A percentile compares a stretch with the other conserved stretches of the same genome.
Conservation (phyloP, 2,797 vertebrate genomes). For the Australoheros facetus region DNA sequence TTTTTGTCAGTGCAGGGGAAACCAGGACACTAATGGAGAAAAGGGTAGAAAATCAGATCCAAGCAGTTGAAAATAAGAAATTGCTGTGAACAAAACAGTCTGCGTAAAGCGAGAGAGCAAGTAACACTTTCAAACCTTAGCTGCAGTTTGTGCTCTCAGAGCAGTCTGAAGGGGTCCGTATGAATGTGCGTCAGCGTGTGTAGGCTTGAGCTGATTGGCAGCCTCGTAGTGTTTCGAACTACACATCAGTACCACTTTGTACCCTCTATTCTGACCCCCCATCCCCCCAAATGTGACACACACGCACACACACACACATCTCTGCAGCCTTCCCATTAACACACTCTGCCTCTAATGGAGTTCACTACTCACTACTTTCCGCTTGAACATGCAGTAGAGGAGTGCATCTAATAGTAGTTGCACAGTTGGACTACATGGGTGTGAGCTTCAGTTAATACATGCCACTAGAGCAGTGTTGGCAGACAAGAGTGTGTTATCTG, state of each 20-base stretch:
- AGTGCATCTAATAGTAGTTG: constrained; percentile 64
- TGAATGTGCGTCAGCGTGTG: constrained; percentile 38
- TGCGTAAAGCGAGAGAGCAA: constrained; percentile 4
- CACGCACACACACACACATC: neutral
- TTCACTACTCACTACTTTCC: constrained; percentile 64
- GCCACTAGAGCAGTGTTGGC: constrained; percentile 73
- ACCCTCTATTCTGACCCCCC: constrained; percentile 41
- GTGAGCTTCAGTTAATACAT: constrained; percentile 73
- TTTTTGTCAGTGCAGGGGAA: neutral
- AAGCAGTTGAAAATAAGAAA: constrained; percentile 16
- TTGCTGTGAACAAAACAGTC: constrained; percentile 14
- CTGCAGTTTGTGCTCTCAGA: constrained; percentile 3
- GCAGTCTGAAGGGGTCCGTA: constrained; percentile 17
- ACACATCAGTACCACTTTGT: constrained; percentile 48
- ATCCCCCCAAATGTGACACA: neutral
- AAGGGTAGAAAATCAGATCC: neutral
- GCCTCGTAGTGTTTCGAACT: constrained; percentile 45
- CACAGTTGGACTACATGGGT: constrained; percentile 71
- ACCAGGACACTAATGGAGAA: neutral
- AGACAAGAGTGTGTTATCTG: constrained; percentile 63
- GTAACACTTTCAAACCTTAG: constrained; percentile 33
- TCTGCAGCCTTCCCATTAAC: constrained; percentile 49
- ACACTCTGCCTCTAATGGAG: constrained; percentile 71
- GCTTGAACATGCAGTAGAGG: constrained; percentile 53
- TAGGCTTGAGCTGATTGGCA: constrained; percentile 40